Evolutionary conservation across 2,888 invertebrate species (phyloP).

Genomic region (Aspidapion aeneum): DNA sequence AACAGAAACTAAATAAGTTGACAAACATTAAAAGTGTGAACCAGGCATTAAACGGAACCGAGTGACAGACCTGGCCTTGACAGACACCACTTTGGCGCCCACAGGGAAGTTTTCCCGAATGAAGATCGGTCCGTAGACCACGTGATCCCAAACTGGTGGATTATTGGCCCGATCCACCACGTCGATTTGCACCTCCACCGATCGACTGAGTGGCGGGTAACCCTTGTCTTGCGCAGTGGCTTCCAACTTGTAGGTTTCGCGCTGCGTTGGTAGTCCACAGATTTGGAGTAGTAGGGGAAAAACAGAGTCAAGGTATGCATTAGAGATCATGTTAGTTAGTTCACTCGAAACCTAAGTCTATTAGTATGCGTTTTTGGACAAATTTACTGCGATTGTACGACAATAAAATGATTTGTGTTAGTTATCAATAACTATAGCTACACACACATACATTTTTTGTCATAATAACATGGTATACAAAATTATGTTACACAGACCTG

Average conservation of each 20-base stretch:
- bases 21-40: no score
- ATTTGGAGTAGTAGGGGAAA: neutral
- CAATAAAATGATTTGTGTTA: no score
- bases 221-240: constrained; percentile 99
- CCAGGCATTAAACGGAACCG: neutral
- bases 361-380: no score
- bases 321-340: neutral
- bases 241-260: constrained; percentile 97
- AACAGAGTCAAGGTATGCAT: neutral
- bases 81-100: constrained; percentile 96
- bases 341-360: no score
- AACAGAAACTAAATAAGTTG: no score
- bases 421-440: no score
- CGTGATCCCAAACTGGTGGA: constrained; percentile 96
- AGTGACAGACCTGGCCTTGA: constrained; percentile 94
- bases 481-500: no score
- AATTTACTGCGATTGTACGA: no score
- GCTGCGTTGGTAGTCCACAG: constrained; percentile 51
- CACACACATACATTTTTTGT: no score
- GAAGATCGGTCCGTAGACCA: constrained; percentile 95
- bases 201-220: constrained; percentile 90
- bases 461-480: no score
- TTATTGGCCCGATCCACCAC: constrained; percentile 98
- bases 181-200: constrained; percentile 97
- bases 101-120: constrained; percentile 97